Evolutionary conservation across 2,888 invertebrate species (phyloP).

Genomic region (Calameuta idolon): DNA sequence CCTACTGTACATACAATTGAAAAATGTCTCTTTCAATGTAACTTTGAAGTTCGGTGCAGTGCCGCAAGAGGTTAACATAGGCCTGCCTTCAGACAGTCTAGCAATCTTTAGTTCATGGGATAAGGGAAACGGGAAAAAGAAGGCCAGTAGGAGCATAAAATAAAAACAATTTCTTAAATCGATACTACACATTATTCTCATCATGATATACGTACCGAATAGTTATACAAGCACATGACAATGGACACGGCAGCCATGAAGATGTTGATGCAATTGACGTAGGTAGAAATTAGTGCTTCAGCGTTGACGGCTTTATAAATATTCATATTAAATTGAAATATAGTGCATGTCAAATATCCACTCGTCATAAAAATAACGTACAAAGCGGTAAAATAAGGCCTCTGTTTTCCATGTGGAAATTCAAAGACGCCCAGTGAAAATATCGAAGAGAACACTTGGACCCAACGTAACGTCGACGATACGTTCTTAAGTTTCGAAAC

Average conservation of each 20-base stretch:
- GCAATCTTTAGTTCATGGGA: background rate
- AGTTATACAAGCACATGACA: background rate
- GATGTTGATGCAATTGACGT: background rate
- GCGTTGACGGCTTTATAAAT: background rate
- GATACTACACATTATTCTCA: background rate
- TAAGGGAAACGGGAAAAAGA: background rate
- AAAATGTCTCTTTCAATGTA: too few relatives aligned
- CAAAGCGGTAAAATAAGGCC: background rate
- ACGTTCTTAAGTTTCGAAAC: background rate
- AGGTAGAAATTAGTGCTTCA: background rate
- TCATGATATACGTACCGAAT: background rate
- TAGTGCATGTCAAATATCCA: background rate
- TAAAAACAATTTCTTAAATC: background rate
- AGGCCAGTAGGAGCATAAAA: background rate
- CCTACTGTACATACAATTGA: background rate
- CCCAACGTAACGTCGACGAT: background rate
- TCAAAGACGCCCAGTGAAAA: background rate
- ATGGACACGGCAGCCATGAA: background rate
- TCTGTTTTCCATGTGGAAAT: background rate
- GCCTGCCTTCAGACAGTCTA: background rate
- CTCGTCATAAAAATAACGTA: background rate
- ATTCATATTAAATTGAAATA: background rate
- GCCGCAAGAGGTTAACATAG: background rate
- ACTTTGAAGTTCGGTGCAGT: too few relatives aligned
- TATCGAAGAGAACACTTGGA: background rate